These are phyloP conservation scores for Acanthisitta chloris DNA, from an alignment of 2,113 vertebrate species.

Conservation along the genomic window DNA sequence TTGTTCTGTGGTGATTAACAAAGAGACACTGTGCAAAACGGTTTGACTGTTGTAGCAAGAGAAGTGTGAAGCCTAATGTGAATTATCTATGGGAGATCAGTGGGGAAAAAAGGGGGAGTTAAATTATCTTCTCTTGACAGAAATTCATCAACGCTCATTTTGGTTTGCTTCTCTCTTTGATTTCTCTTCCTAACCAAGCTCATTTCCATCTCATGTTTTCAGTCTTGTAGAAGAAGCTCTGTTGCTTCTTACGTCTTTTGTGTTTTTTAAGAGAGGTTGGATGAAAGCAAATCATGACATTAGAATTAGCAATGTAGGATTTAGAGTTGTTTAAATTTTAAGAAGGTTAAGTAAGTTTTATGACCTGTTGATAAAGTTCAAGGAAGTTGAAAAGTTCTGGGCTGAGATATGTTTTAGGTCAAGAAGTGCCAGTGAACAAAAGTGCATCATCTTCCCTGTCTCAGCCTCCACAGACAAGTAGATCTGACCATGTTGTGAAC, in stretches of 20 bases:
- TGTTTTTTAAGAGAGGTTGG: neutral
- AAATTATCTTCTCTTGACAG: neutral
- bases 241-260: neutral
- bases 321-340: neutral
- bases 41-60: neutral
- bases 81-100: neutral
- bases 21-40: neutral
- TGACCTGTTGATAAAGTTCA: neutral
- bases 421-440: neutral
- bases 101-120: neutral
- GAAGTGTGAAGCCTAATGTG: neutral
- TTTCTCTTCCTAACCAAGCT: neutral
- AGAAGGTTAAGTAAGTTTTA: neutral
- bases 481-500: neutral
- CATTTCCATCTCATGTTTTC: neutral
- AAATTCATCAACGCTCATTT: neutral
- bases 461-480: neutral
- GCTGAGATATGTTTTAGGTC: neutral
- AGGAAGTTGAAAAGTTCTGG: neutral
- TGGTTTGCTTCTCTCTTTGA: neutral
- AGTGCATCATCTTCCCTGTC: neutral
- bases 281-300: neutral
- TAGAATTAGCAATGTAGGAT: neutral
- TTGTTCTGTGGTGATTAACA: neutral
- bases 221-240: neutral